phyloP scores from a whole-genome alignment of 2,113 vertebrate genomes.

The Grantiella picta region DNA sequence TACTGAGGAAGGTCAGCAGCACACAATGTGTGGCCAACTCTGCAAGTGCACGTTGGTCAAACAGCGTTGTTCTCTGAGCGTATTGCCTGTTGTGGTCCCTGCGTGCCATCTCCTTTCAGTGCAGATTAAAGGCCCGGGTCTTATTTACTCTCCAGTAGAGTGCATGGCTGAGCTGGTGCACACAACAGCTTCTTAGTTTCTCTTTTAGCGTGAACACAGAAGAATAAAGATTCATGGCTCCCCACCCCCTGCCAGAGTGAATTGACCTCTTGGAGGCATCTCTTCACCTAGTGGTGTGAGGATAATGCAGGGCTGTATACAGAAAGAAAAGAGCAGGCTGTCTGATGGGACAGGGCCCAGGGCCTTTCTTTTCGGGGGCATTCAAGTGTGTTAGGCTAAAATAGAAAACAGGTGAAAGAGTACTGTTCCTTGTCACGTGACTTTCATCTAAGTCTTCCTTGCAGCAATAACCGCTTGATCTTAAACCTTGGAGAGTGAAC shows the following conservation, averaged over 20 bases:
- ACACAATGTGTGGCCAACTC: not conserved
- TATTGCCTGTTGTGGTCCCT: not conserved
- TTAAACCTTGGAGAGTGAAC: not conserved
- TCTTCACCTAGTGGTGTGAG: conserved; percentile 70
- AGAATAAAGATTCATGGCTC: conserved; percentile 75
- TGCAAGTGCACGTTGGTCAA: not conserved
- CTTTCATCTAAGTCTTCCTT: not conserved
- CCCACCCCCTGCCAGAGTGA: conserved; percentile 62
- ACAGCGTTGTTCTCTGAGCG: not conserved
- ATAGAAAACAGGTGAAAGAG: conserved; percentile 38
- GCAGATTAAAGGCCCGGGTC: conserved; percentile 72
- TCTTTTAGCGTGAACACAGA: conserved; percentile 68
- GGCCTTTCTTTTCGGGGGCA: conserved; percentile 12
- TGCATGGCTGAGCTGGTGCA: conserved; percentile 72
- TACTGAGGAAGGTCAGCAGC: not conserved
- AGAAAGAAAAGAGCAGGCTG: not conserved
- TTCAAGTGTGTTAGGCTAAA: conserved; percentile 32
- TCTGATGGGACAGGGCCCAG: not conserved
- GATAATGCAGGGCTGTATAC: conserved; percentile 24
- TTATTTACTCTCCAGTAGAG: conserved; percentile 71
- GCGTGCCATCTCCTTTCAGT: conserved; percentile 16
- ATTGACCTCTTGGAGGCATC: conserved; percentile 72
- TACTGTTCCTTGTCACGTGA: not conserved
- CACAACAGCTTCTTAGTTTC: conserved; percentile 70
- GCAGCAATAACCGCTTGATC: not conserved